Evolutionary conservation across 2,888 invertebrate species (phyloP).

Genomic region (Drosophila setosimentum): DNA sequence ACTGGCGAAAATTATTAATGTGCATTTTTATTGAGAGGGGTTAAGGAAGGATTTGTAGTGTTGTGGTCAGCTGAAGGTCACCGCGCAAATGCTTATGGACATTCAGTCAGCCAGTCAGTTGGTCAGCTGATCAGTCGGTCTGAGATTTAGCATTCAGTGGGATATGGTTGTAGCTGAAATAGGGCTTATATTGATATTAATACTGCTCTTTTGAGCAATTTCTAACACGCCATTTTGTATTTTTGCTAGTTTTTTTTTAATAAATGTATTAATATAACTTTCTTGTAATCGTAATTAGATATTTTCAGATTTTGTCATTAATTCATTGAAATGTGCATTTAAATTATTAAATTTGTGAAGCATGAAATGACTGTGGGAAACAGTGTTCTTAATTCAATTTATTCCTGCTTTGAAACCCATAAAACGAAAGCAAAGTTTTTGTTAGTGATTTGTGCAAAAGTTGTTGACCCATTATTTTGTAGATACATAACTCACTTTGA

Average conservation of each 20-base stretch:
- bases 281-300: neutral
- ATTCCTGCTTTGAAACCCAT: neutral
- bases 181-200: conserved; percentile 1
- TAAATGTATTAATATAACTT: neutral
- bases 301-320: neutral
- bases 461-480: too few species aligned
- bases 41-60: conserved; percentile 3
- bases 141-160: conserved; percentile 13
- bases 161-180: conserved; percentile 2
- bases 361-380: neutral
- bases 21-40: conserved; percentile 6
- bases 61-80: conserved; percentile 31
- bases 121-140: neutral
- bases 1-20: conserved; percentile 69
- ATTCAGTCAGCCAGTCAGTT: neutral
- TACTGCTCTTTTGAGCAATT: neutral
- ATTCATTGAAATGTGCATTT: neutral
- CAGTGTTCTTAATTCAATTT: neutral
- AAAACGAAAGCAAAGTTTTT: neutral
- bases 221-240: neutral
- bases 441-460: too few species aligned
- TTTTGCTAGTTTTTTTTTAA: neutral
- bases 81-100: conserved; percentile 14
- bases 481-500: too few species aligned
- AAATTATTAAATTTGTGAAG: neutral